Conservation (phyloP, 2,797 vertebrate genomes). For the Cryptoblepharus egeriae region DNA sequence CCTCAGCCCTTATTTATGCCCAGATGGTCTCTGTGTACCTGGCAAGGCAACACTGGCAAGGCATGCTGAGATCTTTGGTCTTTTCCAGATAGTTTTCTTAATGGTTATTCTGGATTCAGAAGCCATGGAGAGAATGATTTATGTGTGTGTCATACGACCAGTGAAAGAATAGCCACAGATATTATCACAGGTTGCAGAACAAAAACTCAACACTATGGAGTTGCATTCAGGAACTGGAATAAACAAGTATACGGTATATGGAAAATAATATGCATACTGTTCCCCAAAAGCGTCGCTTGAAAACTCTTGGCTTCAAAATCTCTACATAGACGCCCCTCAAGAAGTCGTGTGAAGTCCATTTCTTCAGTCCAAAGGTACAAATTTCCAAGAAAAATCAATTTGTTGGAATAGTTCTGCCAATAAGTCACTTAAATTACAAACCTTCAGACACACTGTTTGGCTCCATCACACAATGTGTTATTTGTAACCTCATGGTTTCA, state of each 20-base stretch:
- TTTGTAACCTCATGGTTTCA: not conserved
- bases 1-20: constrained; percentile 54
- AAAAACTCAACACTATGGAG: not conserved
- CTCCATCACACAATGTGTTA: not conserved
- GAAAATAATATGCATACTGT: not conserved
- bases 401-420: not conserved
- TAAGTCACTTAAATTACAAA: not conserved
- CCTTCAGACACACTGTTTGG: not conserved
- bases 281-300: not conserved
- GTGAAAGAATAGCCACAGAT: not conserved
- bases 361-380: not conserved
- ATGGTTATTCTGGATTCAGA: not conserved
- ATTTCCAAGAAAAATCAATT: not conserved
- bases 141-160: not conserved
- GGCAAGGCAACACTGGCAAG: constrained; percentile 15
- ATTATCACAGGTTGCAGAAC: too few relatives aligned
- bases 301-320: not conserved
- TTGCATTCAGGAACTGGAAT: not conserved
- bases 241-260: too few relatives aligned
- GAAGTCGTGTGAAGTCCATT: not conserved
- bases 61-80: constrained; percentile 8
- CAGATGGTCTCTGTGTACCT: constrained; percentile 55
- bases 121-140: not conserved
- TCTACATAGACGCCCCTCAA: too few relatives aligned
- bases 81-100: constrained; percentile 30